Evolutionary conservation across 2,113 vertebrate genomes (phyloP).

Genomic region (Alces alces): DNA sequence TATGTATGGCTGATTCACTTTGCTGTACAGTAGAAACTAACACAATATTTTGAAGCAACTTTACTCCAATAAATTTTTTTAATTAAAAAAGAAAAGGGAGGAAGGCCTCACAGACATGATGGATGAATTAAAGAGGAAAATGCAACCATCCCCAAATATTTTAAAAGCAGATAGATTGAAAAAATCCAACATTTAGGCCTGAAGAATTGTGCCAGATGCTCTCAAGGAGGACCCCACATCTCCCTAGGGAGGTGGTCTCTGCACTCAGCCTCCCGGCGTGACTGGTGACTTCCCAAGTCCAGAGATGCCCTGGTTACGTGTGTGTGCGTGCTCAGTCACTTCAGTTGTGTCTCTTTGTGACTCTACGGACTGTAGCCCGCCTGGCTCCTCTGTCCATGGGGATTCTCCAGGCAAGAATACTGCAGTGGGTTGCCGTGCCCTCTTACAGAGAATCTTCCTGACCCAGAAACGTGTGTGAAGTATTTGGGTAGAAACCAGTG

Average conservation of each 20-base stretch:
- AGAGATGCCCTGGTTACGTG: accelerated
- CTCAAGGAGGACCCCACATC: background rate
- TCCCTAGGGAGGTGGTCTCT: background rate
- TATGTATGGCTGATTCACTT: background rate
- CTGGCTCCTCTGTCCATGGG: background rate
- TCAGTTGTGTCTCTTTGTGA: background rate
- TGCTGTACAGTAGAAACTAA: background rate
- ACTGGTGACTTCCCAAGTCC: background rate
- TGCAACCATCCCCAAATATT: background rate
- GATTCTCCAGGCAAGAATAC: background rate
- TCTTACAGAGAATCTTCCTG: background rate
- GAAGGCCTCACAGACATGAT: background rate
- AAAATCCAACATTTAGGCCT: background rate
- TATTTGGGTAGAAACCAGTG: accelerated
- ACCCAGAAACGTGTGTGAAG: background rate
- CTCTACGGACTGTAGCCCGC: background rate
- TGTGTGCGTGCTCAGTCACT: background rate
- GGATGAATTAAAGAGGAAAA: background rate
- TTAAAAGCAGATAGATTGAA: background rate
- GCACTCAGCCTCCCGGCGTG: background rate
- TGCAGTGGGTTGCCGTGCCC: background rate
- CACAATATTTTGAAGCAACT: background rate
- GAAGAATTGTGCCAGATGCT: background rate
- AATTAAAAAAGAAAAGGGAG: background rate
- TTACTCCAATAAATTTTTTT: background rate